phyloP scores from a whole-genome alignment of 2,797 vertebrate genomes.

The Otus scops region DNA sequence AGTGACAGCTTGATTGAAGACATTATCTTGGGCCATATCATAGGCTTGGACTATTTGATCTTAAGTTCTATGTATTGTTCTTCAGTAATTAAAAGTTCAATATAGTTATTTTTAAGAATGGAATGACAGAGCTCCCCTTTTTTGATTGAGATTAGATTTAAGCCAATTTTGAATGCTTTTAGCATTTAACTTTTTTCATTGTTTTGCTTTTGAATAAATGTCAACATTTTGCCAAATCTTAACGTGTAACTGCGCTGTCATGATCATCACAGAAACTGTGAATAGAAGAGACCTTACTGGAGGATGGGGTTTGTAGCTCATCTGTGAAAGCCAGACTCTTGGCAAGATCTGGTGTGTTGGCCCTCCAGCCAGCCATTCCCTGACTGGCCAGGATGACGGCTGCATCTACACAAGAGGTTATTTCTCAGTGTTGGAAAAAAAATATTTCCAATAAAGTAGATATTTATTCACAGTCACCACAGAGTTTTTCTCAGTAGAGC shows the following conservation, averaged over 20 bases:
- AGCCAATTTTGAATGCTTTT: not conserved
- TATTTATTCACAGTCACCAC: not conserved
- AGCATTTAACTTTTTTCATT: not conserved
- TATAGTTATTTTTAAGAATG: not conserved
- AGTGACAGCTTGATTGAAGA: not conserved
- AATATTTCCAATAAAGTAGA: not conserved
- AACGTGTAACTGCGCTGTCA: not conserved
- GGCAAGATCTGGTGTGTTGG: not conserved
- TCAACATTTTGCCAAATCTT: not conserved
- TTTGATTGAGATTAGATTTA: not conserved
- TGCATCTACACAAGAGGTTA: not conserved
- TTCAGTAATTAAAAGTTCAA: not conserved
- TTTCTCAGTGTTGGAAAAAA: not conserved
- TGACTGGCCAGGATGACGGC: not conserved
- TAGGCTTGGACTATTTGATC: not conserved
- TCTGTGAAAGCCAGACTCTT: accelerated
- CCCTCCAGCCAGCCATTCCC: not conserved
- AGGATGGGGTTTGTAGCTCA: not conserved
- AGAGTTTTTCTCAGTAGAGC: not conserved
- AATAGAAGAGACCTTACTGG: not conserved
- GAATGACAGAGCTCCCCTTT: not conserved
- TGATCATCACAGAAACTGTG: not conserved
- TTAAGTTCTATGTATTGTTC: not conserved
- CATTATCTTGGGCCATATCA: not conserved
- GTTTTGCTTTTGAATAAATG: not conserved